These are phyloP conservation scores for Buathra laborator DNA, from an alignment of 2,888 invertebrate species.

Conservation along the genomic window DNA sequence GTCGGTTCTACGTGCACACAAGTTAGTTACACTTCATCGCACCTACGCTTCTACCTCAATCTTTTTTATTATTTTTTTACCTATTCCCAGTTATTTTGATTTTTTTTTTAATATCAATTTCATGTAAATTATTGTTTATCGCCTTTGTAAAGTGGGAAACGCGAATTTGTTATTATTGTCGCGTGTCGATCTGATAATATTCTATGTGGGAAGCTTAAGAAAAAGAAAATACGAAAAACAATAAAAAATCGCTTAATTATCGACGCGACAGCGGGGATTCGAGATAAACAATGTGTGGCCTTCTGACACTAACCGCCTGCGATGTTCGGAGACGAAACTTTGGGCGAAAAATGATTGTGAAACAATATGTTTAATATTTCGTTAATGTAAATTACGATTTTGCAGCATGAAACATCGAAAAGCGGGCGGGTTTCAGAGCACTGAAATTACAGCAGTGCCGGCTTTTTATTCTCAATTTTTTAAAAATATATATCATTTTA, in stretches of 20 bases:
- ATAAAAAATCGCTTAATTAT: background rate
- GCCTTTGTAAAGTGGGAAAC: constrained; percentile 14
- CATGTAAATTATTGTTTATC: background rate
- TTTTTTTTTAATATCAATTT: constrained; percentile 13
- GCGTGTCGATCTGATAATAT: background rate
- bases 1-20: constrained; percentile 86
- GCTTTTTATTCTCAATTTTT: constrained; percentile 52
- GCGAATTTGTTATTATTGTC: constrained; percentile 4
- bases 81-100: constrained; percentile 29
- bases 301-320: constrained; percentile 34
- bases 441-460: constrained; percentile 72
- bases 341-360: background rate
- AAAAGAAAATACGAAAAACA: background rate
- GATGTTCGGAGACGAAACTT: constrained; percentile 23
- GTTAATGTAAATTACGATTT: constrained; percentile 78
- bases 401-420: constrained; percentile 80
- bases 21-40: constrained; percentile 85
- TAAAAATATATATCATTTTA: constrained; percentile 50
- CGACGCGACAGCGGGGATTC: background rate
- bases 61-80: constrained; percentile 39
- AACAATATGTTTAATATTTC: background rate
- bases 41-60: constrained; percentile 81
- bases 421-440: constrained; percentile 73
- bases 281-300: constrained; percentile 2
- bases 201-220: constrained; percentile 5